phyloP scores from a whole-genome alignment of 2,888 invertebrate species.

The Phortica okadai region DNA sequence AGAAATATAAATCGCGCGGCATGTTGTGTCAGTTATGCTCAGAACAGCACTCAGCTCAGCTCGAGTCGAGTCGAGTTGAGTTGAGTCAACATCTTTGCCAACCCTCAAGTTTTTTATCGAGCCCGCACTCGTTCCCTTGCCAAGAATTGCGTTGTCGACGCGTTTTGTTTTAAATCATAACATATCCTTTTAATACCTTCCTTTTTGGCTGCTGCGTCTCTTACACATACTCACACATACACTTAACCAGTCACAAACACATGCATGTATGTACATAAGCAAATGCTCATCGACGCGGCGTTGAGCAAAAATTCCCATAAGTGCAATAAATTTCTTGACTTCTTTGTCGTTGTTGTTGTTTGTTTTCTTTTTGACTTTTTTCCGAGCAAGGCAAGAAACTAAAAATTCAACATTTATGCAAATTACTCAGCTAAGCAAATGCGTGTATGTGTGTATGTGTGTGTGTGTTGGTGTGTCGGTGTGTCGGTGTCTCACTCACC shows the following conservation, averaged over 20 bases:
- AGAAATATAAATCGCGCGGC: conserved; percentile 45
- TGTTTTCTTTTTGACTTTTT: conserved; percentile 15
- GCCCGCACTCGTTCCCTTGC: background rate
- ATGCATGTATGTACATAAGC: background rate
- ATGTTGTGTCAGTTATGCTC: conserved; percentile 10
- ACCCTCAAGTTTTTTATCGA: background rate
- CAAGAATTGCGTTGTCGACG: background rate
- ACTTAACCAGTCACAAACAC: conserved; percentile 4
- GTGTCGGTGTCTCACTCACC: background rate
- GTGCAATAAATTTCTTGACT: conserved; percentile 41
- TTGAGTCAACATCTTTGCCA: background rate
- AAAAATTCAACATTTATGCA: conserved; percentile 52
- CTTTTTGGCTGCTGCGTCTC: conserved; percentile 27
- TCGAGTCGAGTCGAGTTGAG: background rate
- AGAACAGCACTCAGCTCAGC: background rate
- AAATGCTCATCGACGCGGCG: background rate
- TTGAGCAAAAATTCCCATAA: conserved; percentile 36
- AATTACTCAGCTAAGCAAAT: conserved; percentile 45
- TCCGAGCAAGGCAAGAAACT: conserved; percentile 15
- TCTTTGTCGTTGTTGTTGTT: conserved; percentile 19
- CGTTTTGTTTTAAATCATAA: conserved; percentile 50
- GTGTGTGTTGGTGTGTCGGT: background rate
- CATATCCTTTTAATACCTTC: conserved; percentile 54
- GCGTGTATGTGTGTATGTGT: background rate
- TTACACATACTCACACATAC: background rate